Evolutionary conservation across 2,113 vertebrate species (phyloP).

Genomic region (Cynopterus brachyotis): DNA sequence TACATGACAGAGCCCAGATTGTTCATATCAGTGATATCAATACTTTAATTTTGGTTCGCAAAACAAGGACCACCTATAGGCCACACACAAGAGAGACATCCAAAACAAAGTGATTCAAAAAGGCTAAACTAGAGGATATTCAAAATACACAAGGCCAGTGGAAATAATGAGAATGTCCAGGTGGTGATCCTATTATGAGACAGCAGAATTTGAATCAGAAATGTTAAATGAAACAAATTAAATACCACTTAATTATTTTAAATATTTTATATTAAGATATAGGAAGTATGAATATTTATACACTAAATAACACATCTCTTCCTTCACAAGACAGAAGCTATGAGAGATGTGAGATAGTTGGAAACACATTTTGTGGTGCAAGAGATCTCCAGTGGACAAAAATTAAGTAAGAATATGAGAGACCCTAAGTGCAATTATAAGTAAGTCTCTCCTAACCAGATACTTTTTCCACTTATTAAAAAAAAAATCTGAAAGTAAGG

Average conservation of each 20-base stretch:
- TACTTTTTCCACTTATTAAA: not conserved
- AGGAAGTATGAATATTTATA: not conserved
- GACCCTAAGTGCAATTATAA: not conserved
- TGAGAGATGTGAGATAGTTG: too few relatives aligned
- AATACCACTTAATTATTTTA: not conserved
- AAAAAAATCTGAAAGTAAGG: not conserved
- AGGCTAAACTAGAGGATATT: fast-evolving
- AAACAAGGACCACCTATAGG: not conserved
- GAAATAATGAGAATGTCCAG: not conserved
- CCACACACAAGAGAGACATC: not conserved
- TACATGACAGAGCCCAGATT: not conserved
- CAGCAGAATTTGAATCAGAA: not conserved
- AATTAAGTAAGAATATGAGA: not conserved
- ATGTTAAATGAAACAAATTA: not conserved
- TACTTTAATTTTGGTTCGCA: not conserved
- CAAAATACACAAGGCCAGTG: not conserved
- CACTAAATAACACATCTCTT: not conserved
- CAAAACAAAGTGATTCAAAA: not conserved
- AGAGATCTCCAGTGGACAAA: too few relatives aligned
- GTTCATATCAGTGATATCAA: not conserved
- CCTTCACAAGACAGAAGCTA: not conserved
- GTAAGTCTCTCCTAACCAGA: not conserved
- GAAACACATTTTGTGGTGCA: not conserved
- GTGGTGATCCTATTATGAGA: not conserved
- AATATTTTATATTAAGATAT: not conserved